A percentile compares a stretch with the other conserved stretches of the same genome.
Conservation (phyloP, 2,888 invertebrate species). For the Cephus pygmeus region DNA sequence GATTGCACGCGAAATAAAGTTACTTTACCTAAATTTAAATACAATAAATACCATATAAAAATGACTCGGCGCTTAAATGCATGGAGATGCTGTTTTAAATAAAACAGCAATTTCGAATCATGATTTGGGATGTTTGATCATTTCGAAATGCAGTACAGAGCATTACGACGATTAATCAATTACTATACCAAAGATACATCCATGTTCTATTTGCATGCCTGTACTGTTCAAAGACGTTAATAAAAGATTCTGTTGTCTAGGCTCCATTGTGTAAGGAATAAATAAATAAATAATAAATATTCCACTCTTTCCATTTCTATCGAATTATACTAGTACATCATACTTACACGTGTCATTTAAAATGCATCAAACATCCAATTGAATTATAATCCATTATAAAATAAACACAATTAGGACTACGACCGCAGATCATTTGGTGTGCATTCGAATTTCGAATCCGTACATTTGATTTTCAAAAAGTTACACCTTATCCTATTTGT, state of each 20-base stretch:
- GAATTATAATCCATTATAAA: neutral
- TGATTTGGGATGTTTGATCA: neutral
- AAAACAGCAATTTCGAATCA: neutral
- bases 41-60: constrained; percentile 42
- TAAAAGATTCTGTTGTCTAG: neutral
- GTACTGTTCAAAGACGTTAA: neutral
- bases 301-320: neutral
- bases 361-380: neutral
- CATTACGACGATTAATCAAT: neutral
- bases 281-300: neutral
- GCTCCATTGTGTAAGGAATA: neutral
- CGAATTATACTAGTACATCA: neutral
- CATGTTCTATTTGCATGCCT: neutral
- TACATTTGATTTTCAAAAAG: constrained; percentile 46
- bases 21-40: constrained; percentile 37
- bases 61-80: constrained; percentile 48
- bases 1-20: constrained; percentile 43
- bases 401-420: constrained; percentile 21
- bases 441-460: constrained; percentile 52
- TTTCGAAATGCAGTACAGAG: neutral
- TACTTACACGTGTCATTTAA: neutral
- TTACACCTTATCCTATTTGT: constrained; percentile 60
- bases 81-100: constrained; percentile 15
- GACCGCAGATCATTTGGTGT: constrained; percentile 30
- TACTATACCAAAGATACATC: neutral